Percentiles rank a stretch among this genome's conserved stretches.
These are phyloP conservation scores for Trachelipus rathkii DNA, from an alignment of 1,140 invertebrate species.

Conservation along the genomic window DNA sequence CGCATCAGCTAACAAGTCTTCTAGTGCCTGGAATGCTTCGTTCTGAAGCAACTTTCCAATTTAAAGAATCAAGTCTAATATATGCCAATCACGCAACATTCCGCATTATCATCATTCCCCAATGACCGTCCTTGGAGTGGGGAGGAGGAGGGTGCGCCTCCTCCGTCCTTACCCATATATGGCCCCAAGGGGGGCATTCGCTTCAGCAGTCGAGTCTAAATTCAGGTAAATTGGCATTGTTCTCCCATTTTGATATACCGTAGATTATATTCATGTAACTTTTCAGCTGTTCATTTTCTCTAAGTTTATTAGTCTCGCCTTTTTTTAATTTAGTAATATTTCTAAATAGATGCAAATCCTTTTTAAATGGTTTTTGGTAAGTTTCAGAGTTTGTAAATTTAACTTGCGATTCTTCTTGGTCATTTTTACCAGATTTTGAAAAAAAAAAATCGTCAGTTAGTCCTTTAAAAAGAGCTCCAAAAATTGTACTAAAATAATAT, in stretches of 20 bases:
- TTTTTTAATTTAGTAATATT: too few relatives aligned
- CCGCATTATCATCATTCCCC: background rate
- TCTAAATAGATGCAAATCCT: too few relatives aligned
- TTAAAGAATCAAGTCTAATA: conserved; percentile 29
- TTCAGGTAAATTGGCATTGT: conserved; percentile 29
- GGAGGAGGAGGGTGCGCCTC: conserved; percentile 24
- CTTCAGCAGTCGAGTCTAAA: conserved; percentile 38
- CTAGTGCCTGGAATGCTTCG: conserved; percentile 29
- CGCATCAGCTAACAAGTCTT: background rate
- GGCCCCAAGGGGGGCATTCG: conserved; percentile 31
- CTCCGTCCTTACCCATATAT: conserved; percentile 30
- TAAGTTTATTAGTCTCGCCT: too few relatives aligned
- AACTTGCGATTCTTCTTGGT: too few relatives aligned
- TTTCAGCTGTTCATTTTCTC: conserved; percentile 12
- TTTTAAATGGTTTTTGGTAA: too few relatives aligned
- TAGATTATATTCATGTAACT: too few relatives aligned
- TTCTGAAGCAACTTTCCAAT: conserved; percentile 41
- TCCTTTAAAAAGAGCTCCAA: too few relatives aligned
- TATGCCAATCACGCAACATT: background rate
- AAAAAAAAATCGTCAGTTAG: too few relatives aligned
- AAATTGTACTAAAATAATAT: too few relatives aligned
- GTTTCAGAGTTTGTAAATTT: too few relatives aligned
- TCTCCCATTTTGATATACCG: too few relatives aligned
- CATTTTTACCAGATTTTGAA: too few relatives aligned
- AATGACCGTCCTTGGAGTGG: background rate